phyloP scores from a whole-genome alignment of 2,888 invertebrate genomes.

The Spodoptera exigua region DNA sequence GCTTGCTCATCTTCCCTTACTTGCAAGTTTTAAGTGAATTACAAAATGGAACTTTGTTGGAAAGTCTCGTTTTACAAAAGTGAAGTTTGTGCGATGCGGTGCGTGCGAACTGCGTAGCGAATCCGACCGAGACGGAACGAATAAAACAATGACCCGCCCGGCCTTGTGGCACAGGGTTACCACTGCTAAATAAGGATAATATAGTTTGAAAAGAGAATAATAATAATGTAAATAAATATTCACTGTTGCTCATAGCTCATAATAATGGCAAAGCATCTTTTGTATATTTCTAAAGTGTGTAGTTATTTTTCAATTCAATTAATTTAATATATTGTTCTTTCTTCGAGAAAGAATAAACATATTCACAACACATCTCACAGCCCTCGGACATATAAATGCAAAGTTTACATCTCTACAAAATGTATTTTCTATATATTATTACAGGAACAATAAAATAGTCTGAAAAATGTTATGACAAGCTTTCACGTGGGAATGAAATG shows the following conservation, averaged over 20 bases:
- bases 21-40: slow-evolving; percentile 43
- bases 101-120: slow-evolving; percentile 60
- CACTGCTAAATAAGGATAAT: slow-evolving; percentile 16
- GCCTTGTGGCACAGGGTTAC: slow-evolving; percentile 60
- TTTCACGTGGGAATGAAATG: slow-evolving; percentile 46
- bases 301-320: slow-evolving; percentile 4
- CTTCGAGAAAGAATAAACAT: background rate
- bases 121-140: slow-evolving; percentile 67
- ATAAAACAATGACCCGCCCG: slow-evolving; percentile 71
- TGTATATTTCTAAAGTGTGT: background rate
- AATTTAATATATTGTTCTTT: too few relatives aligned
- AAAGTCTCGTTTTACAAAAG: slow-evolving; percentile 40
- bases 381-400: slow-evolving; percentile 40
- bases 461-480: slow-evolving; percentile 52
- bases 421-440: slow-evolving; percentile 47
- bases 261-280: background rate
- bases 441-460: slow-evolving; percentile 42
- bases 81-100: slow-evolving; percentile 32
- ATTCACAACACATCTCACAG: slow-evolving; percentile 6
- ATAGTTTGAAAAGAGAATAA: slow-evolving; percentile 6
- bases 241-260: slow-evolving; percentile 7
- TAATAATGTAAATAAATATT: slow-evolving; percentile 7
- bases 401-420: slow-evolving; percentile 36
- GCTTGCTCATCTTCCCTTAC: slow-evolving; percentile 33
- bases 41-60: slow-evolving; percentile 41